Evolutionary conservation across 2,797 vertebrate genomes (phyloP).

Genomic region (Paratrypauchen microcephalus): DNA sequence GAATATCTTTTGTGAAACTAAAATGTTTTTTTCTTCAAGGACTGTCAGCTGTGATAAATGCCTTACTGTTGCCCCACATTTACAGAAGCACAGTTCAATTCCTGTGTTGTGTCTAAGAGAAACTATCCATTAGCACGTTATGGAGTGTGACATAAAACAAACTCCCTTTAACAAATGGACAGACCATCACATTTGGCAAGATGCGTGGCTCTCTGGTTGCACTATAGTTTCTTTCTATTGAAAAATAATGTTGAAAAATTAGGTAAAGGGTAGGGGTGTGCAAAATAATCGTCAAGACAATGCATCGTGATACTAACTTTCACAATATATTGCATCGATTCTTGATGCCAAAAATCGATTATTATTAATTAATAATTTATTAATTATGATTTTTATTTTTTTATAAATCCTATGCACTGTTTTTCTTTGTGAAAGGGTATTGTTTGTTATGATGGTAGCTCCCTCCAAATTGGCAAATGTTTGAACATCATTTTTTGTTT

Average conservation of each 20-base stretch:
- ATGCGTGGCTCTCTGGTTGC: not conserved
- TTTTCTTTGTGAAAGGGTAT: too few relatives aligned
- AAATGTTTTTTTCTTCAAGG: not conserved
- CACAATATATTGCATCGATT: too few relatives aligned
- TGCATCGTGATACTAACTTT: too few relatives aligned
- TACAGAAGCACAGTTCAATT: conserved; percentile 10
- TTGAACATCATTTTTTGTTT: too few relatives aligned
- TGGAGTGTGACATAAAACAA: conserved; percentile 12
- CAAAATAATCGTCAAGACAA: too few relatives aligned
- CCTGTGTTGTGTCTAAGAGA: conserved; percentile 7
- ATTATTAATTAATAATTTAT: too few relatives aligned
- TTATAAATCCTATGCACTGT: too few relatives aligned
- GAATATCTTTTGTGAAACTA: conserved; percentile 1
- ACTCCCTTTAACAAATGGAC: conserved; percentile 14
- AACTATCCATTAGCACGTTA: conserved; percentile 15
- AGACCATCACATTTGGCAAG: conserved; percentile 2
- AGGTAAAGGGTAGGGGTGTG: not conserved
- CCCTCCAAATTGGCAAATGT: too few relatives aligned
- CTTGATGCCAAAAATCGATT: too few relatives aligned
- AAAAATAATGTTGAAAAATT: not conserved
- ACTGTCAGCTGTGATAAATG: conserved; percentile 9
- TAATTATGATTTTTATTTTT: too few relatives aligned
- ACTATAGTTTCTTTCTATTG: not conserved
- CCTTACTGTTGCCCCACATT: conserved; percentile 9
- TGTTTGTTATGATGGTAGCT: too few relatives aligned